Conservation (phyloP, 2,797 vertebrate genomes). For the Enteromius viviparus region DNA sequence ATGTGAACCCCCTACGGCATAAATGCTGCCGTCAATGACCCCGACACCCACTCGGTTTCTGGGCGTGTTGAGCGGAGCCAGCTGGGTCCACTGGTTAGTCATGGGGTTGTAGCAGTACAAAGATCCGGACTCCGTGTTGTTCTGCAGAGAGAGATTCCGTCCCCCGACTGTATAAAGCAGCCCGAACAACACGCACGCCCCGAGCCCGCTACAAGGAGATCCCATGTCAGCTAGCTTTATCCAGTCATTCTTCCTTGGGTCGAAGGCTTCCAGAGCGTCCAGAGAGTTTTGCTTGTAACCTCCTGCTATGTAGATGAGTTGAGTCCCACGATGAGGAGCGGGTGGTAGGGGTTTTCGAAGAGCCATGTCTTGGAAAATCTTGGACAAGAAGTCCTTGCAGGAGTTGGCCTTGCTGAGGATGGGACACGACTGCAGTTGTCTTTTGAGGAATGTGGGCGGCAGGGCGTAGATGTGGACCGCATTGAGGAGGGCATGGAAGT, state of each 20-base stretch:
- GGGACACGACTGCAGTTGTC: constrained; percentile 82
- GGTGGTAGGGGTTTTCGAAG: constrained; percentile 78
- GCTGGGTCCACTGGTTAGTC: constrained; percentile 83
- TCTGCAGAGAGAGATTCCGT: constrained; percentile 77
- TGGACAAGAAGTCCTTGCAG: constrained; percentile 84
- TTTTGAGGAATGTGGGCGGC: constrained; percentile 83
- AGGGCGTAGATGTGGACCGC: constrained; percentile 85
- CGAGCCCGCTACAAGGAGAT: constrained; percentile 79
- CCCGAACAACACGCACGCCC: constrained; percentile 80
- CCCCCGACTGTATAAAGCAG: constrained; percentile 82
- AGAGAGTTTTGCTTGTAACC: constrained; percentile 80
- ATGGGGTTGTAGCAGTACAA: constrained; percentile 85
- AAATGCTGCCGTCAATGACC: constrained; percentile 81
- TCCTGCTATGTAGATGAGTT: constrained; percentile 83
- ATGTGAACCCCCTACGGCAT: constrained; percentile 83
- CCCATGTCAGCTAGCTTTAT: constrained; percentile 77
- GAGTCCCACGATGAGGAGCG: constrained; percentile 76
- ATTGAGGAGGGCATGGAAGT: constrained; percentile 83
- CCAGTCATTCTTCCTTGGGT: constrained; percentile 76
- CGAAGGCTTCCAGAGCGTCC: constrained; percentile 79
- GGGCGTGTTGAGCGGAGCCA: constrained; percentile 75
- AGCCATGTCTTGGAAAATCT: constrained; percentile 87
- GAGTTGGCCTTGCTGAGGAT: constrained; percentile 85
- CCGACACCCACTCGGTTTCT: constrained; percentile 83
- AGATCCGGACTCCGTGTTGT: constrained; percentile 75